phyloP scores from a whole-genome alignment of 2,888 invertebrate genomes.

The Galerucella nymphaeae region DNA sequence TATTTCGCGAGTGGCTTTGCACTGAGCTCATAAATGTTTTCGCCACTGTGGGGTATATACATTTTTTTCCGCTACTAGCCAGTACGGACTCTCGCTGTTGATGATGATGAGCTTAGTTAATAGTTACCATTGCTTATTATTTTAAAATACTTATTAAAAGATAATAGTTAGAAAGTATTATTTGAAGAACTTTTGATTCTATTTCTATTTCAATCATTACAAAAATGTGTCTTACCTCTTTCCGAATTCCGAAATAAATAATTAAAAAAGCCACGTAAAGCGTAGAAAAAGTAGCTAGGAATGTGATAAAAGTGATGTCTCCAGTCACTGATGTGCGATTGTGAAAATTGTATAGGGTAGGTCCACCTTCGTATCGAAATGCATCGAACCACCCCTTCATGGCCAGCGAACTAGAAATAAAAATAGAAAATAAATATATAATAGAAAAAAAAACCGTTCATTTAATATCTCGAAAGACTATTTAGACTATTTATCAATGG shows the following conservation, averaged over 20 bases:
- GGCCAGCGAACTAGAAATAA: slow-evolving; percentile 50
- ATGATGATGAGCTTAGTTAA: no score
- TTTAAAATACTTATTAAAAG: no score
- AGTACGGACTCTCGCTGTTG: no score
- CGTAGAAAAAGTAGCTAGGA: slow-evolving; percentile 88
- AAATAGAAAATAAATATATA: no score
- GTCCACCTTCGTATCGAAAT: slow-evolving; percentile 96
- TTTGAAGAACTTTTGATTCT: no score
- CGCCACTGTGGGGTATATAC: no score
- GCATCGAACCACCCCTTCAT: slow-evolving; percentile 98
- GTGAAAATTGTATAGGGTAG: slow-evolving; percentile 94
- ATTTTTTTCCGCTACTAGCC: no score
- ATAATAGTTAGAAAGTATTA: no score
- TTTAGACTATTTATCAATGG: no score
- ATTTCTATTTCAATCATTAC: background rate
- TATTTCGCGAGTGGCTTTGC: no score
- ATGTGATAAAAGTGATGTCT: slow-evolving; percentile 88
- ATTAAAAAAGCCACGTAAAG: slow-evolving; percentile 94
- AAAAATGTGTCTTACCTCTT: slow-evolving; percentile 75
- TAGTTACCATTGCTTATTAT: no score
- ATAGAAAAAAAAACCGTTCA: slow-evolving; percentile 6
- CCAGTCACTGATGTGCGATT: slow-evolving; percentile 96
- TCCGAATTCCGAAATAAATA: slow-evolving; percentile 94
- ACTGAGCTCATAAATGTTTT: no score
- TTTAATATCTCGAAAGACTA: background rate